Percentiles rank a stretch among this genome's conserved stretches.
Conservation (phyloP, 1,140 invertebrate species). For the Eulimnadia texana region DNA sequence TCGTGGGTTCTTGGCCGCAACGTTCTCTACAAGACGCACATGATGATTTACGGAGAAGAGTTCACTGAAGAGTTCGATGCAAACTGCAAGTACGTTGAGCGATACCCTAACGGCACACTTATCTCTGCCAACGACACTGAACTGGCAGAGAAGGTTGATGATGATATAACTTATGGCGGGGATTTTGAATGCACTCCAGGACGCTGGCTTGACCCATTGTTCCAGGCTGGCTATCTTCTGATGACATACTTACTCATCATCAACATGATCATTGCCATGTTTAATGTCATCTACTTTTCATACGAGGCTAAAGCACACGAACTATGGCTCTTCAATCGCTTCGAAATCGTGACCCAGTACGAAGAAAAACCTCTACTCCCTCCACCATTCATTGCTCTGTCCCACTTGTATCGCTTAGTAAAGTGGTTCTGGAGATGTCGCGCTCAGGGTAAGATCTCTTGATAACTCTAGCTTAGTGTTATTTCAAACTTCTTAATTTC, state of each 20-base stretch:
- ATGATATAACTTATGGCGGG: too few relatives aligned
- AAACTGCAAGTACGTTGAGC: constrained; percentile 36
- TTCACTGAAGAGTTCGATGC: constrained; percentile 40
- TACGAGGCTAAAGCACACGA: constrained; percentile 38
- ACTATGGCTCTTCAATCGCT: constrained; percentile 45
- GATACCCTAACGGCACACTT: background rate
- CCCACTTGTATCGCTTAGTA: constrained; percentile 35
- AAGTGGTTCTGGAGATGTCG: constrained; percentile 24
- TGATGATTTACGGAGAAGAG: constrained; percentile 48
- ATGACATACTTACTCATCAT: constrained; percentile 42
- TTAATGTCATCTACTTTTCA: constrained; percentile 42
- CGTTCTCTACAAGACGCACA: constrained; percentile 40
- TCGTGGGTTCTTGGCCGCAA: constrained; percentile 35
- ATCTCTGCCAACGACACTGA: constrained; percentile 18
- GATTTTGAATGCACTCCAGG: constrained; percentile 33
- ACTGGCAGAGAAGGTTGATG: too few relatives aligned
- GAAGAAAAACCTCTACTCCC: constrained; percentile 42
- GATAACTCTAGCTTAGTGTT: background rate
- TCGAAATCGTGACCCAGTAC: constrained; percentile 41
- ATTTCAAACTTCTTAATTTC: too few relatives aligned
- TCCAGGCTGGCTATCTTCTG: constrained; percentile 43
- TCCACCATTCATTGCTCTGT: constrained; percentile 41
- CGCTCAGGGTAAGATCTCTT: background rate
- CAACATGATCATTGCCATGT: constrained; percentile 44
- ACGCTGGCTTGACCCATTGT: constrained; percentile 38